Percentiles rank a stretch among this genome's conserved stretches.
These are phyloP conservation scores for Psittacula echo DNA, from an alignment of 2,797 vertebrate species.

Conservation along the genomic window DNA sequence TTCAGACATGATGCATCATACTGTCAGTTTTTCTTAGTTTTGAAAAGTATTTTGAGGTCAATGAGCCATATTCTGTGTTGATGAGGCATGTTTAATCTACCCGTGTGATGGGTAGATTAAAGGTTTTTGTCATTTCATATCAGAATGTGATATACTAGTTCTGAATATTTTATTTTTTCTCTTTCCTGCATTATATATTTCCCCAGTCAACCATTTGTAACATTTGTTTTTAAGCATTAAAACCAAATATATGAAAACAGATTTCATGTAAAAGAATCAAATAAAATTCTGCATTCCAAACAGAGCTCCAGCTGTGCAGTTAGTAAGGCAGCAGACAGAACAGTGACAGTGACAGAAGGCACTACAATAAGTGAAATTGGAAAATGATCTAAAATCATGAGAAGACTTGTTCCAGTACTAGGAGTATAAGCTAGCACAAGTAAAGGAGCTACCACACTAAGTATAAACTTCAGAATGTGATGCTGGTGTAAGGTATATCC, in stretches of 20 bases:
- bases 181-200: background rate
- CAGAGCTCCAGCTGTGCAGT: background rate
- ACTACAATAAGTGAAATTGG: background rate
- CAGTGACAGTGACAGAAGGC: background rate
- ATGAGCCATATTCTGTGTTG: background rate
- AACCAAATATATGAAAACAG: background rate
- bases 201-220: background rate
- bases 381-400: background rate
- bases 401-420: background rate
- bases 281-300: background rate
- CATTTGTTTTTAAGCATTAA: conserved; percentile 6
- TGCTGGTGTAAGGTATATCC: background rate
- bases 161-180: background rate
- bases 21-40: background rate
- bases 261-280: background rate
- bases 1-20: background rate
- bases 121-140: background rate
- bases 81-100: background rate
- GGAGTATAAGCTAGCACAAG: background rate
- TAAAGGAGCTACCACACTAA: background rate
- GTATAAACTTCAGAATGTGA: background rate
- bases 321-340: background rate
- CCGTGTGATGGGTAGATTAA: background rate
- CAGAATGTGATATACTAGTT: background rate
- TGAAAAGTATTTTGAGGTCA: conserved; percentile 10